These are phyloP conservation scores for Macropus fuliginosus DNA, from an alignment of 2,797 vertebrate genomes.

Conservation along the genomic window DNA sequence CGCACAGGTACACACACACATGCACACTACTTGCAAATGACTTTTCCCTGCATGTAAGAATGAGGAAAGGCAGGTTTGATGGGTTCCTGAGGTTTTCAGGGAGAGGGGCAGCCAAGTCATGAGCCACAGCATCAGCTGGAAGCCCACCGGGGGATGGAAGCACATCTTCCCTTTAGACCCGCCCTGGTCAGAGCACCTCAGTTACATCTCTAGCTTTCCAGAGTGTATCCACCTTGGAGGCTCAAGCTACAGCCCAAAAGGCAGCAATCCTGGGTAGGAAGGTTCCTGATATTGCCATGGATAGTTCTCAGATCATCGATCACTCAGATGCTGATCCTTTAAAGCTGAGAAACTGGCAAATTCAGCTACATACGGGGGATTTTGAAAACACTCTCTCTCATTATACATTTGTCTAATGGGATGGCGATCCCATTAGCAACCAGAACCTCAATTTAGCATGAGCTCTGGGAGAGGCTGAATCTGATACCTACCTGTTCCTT, in stretches of 20 bases:
- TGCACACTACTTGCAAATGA: background rate
- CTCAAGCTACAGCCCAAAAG: background rate
- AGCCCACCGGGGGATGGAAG: background rate
- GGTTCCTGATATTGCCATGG: background rate
- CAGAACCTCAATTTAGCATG: background rate
- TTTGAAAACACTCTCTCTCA: background rate
- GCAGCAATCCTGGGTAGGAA: background rate
- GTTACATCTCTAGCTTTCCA: background rate
- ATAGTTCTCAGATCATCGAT: conserved; percentile 4
- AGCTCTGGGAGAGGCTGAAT: background rate
- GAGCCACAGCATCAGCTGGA: background rate
- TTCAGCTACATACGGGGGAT: background rate
- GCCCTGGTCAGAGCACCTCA: background rate
- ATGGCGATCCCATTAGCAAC: background rate
- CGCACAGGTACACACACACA: background rate
- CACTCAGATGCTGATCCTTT: background rate
- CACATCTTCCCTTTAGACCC: background rate
- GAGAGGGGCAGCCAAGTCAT: background rate
- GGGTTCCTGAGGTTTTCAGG: background rate
- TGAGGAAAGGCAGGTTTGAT: background rate
- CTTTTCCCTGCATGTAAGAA: background rate
- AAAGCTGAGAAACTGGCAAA: conserved; percentile 3
- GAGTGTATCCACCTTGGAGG: background rate
- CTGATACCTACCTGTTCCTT: background rate
- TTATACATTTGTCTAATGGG: background rate